These are phyloP conservation scores for Plecturocebus donacophilus DNA, from an alignment of 2,113 vertebrate genomes.

Conservation along the genomic window DNA sequence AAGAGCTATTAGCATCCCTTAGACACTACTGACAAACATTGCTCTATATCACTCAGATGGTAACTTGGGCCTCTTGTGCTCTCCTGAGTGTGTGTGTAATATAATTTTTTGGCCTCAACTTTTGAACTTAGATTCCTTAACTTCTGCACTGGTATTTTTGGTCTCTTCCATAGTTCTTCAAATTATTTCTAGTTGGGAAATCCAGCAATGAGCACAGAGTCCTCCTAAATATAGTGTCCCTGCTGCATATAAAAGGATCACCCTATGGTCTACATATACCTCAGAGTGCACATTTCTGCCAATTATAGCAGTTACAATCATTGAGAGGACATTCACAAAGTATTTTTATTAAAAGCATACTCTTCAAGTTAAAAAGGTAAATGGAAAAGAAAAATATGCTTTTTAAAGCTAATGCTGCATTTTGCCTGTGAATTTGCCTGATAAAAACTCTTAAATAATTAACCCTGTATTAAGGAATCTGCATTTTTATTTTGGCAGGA, in stretches of 20 bases:
- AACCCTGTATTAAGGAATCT: background rate
- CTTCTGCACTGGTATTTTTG: background rate
- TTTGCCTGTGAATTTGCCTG: background rate
- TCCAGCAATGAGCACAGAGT: background rate
- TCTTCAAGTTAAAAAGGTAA: slow-evolving; percentile 15
- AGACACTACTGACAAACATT: background rate
- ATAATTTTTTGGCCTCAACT: background rate
- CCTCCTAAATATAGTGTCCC: background rate
- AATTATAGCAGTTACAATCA: background rate
- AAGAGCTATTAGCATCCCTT: background rate
- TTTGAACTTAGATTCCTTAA: background rate
- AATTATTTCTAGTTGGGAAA: background rate
- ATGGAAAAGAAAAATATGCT: background rate
- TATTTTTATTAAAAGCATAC: background rate
- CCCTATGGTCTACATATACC: background rate
- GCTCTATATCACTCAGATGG: background rate
- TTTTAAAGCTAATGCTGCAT: slow-evolving; percentile 1
- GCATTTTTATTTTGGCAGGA: background rate
- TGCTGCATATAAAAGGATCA: background rate
- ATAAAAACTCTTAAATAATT: slow-evolving; percentile 4
- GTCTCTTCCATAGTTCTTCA: background rate
- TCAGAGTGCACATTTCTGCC: background rate
- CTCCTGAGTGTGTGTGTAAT: background rate
- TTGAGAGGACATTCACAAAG: background rate
- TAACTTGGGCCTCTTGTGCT: background rate